These are phyloP conservation scores for Neoniphon sammara DNA, from an alignment of 2,797 vertebrate species.

Conservation along the genomic window DNA sequence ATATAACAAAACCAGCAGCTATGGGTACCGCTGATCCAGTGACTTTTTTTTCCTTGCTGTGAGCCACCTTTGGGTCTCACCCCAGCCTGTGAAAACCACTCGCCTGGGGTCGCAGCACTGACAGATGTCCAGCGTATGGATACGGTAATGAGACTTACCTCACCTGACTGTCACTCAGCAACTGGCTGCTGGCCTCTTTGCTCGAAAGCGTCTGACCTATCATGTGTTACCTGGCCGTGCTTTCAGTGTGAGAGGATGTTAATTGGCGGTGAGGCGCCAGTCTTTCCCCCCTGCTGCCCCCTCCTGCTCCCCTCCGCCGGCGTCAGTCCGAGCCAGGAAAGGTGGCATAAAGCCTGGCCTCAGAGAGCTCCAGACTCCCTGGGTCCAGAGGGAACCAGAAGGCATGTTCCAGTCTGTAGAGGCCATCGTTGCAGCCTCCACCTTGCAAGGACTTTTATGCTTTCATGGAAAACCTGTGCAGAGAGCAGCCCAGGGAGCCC, in stretches of 20 bases:
- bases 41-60: slow-evolving; percentile 4
- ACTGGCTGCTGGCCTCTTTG: slow-evolving; percentile 36
- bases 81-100: slow-evolving; percentile 3
- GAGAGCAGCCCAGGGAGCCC: slow-evolving; percentile 41
- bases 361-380: slow-evolving; percentile 63
- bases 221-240: slow-evolving; percentile 75
- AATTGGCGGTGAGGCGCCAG: slow-evolving; percentile 77
- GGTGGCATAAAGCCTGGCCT: slow-evolving; percentile 75
- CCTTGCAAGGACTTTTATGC: slow-evolving; percentile 56
- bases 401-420: slow-evolving; percentile 50
- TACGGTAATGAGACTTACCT: slow-evolving; percentile 49
- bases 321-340: slow-evolving; percentile 70
- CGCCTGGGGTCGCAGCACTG: slow-evolving; percentile 21
- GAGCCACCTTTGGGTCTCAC: not conserved
- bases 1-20: not conserved
- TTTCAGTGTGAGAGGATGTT: slow-evolving; percentile 69
- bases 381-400: slow-evolving; percentile 60
- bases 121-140: slow-evolving; percentile 61
- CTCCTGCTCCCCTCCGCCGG: slow-evolving; percentile 37
- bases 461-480: slow-evolving; percentile 61
- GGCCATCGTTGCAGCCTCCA: slow-evolving; percentile 58
- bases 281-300: slow-evolving; percentile 32
- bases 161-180: slow-evolving; percentile 50
- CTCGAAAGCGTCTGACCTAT: slow-evolving; percentile 51
- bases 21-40: not conserved